A percentile compares a stretch with the other conserved stretches of the same genome.
Evolutionary conservation across 2,797 vertebrate genomes (phyloP).

Genomic region (Emys orbicularis): DNA sequence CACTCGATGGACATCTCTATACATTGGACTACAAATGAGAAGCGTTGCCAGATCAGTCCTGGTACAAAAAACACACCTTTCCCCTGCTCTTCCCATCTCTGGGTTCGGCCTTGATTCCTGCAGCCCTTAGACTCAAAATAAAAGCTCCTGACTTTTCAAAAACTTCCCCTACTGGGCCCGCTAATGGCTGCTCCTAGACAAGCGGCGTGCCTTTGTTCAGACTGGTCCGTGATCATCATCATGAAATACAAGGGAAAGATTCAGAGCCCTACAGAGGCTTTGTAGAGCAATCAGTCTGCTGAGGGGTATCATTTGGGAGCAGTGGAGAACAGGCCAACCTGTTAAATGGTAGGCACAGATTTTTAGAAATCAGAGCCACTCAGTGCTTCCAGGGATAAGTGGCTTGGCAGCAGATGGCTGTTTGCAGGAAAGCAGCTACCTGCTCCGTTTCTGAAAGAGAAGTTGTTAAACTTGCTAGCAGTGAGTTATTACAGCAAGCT

Average conservation of each 20-base stretch:
- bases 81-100: background rate
- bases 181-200: slow-evolving; percentile 43
- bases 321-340: slow-evolving; percentile 36
- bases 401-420: background rate
- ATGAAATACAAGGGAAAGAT: background rate
- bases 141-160: slow-evolving; percentile 29
- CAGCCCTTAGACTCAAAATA: background rate
- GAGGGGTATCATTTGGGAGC: background rate
- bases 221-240: background rate
- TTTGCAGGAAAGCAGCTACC: background rate
- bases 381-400: background rate
- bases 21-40: no score
- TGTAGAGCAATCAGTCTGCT: background rate
- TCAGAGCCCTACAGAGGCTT: background rate
- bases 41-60: no score
- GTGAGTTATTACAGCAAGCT: background rate
- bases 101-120: background rate
- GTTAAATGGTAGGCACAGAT: background rate
- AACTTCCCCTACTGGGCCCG: slow-evolving; percentile 43
- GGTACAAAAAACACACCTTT: background rate
- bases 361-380: background rate
- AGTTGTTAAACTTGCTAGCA: background rate
- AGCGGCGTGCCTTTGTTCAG: slow-evolving; percentile 13
- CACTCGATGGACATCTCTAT: no score
- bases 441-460: background rate